Conservation (phyloP, 2,888 invertebrate species). For the Eupithecia tripunctaria region DNA sequence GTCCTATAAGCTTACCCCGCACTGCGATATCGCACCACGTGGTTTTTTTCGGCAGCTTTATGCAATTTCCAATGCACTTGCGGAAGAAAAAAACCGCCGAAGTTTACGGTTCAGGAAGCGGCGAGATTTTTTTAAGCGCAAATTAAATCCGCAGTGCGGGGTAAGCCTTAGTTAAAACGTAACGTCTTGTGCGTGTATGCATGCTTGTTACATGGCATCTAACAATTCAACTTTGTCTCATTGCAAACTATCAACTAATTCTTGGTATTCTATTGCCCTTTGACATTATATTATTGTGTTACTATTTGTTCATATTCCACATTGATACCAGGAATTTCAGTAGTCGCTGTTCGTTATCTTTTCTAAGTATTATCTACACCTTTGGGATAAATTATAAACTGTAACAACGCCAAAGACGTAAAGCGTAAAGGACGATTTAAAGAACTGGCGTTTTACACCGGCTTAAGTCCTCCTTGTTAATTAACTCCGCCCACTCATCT, state of each 20-base stretch:
- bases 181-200: neutral
- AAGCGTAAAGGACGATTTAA: neutral
- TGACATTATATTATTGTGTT: neutral
- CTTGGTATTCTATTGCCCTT: neutral
- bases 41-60: too few species aligned
- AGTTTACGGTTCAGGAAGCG: too few species aligned
- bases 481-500: too few species aligned
- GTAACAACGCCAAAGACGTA: too few species aligned
- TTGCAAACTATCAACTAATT: neutral
- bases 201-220: slow-evolving; percentile 1
- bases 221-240: neutral
- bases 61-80: too few species aligned
- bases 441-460: neutral
- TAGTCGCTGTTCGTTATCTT: neutral
- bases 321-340: neutral
- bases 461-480: neutral
- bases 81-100: too few species aligned
- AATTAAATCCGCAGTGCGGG: too few species aligned
- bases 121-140: too few species aligned
- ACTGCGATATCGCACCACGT: too few species aligned
- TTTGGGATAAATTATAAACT: neutral
- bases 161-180: too few species aligned
- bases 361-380: neutral
- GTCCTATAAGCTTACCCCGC: too few species aligned
- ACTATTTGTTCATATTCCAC: neutral